Base-by-base conservation (phyloP, 2,113 vertebrate species). In the Podiceps cristatus region DNA sequence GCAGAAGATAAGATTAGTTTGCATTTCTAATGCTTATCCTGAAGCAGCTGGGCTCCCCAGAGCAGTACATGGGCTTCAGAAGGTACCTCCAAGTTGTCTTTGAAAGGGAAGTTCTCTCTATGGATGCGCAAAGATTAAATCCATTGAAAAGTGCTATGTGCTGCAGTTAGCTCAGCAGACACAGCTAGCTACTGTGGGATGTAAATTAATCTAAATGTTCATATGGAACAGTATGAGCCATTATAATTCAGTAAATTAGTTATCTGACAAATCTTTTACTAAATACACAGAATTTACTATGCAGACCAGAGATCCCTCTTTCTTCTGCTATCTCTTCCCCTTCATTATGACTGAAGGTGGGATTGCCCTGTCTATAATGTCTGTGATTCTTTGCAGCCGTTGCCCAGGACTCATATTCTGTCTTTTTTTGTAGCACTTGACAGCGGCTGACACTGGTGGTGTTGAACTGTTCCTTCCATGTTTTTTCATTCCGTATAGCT, bases 1-100 rank as follows among this genome's bases (percentile, higher is more conserved):
- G 82, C 83, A 87, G 88, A 93, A 86, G 86, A 86, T 73, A 90
- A 88, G 93, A 89, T 92, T n/a, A 76, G 52, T 95, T 91, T 94
- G 76, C 91, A 69, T 92, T 88, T 96, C 84, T 94, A 68, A 85
- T 91, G 95, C 47, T 7, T 40, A 62, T 78, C 66, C 63, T 91
- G 80, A 49, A 71, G 87, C 86, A 93, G 79, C 78, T 96, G 80
- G 89, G 77, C 31, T 96, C 80, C 63, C 50, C 62, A 76, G 62
- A 82, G 75, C 73, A 25, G 19, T 25, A 55, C 5, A 9, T 27
- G 8, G 25, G 37, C 91, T 97, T 97, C 82, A 40, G 53, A 72
- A 58, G 40, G 10, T 81, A 87, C 94, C 86, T 74, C 77, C 52
- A 37, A 59, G 25, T 49, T 90, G 56, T 16, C 33, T 95, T 95